Evolutionary conservation across 2,797 vertebrate genomes (phyloP).

Genomic region (Acanthurus tractus): DNA sequence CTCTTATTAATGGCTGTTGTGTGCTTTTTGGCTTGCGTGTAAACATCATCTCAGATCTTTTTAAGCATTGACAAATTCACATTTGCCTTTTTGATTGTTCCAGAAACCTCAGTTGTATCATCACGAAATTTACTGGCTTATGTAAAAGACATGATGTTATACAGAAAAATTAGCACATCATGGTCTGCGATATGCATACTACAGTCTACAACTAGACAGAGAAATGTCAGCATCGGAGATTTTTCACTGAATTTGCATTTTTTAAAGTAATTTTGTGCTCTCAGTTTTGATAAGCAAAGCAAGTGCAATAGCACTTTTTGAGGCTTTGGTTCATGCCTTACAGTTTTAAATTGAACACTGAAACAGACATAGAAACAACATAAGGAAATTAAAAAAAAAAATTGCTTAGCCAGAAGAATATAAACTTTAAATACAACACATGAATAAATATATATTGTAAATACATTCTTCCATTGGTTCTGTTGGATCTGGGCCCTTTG

Average conservation of each 20-base stretch:
- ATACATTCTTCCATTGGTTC: not conserved
- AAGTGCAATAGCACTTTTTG: not conserved
- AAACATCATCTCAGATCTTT: slow-evolving; percentile 29
- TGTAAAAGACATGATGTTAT: slow-evolving; percentile 48
- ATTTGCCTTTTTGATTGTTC: slow-evolving; percentile 33
- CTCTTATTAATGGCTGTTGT: slow-evolving; percentile 57
- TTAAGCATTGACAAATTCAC: slow-evolving; percentile 31
- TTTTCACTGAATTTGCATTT: slow-evolving; percentile 5
- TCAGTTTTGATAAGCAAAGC: slow-evolving; percentile 3
- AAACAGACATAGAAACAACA: no score
- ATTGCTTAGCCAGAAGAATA: not conserved
- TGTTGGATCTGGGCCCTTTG: slow-evolving; percentile 9
- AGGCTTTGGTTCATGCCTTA: no score
- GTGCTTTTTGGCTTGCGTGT: slow-evolving; percentile 40
- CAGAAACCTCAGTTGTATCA: slow-evolving; percentile 24
- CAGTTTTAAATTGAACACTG: no score
- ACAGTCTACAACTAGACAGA: slow-evolving; percentile 1
- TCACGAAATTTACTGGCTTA: slow-evolving; percentile 34
- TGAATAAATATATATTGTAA: not conserved
- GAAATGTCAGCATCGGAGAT: slow-evolving; percentile 5
- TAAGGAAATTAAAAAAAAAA: not conserved
- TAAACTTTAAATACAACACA: not conserved
- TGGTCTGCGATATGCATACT: slow-evolving; percentile 16
- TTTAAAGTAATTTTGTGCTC: slow-evolving; percentile 9
- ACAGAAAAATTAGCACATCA: slow-evolving; percentile 33